Conservation (phyloP, 1,140 invertebrate species). For the Gonatopus flavifemur region DNA sequence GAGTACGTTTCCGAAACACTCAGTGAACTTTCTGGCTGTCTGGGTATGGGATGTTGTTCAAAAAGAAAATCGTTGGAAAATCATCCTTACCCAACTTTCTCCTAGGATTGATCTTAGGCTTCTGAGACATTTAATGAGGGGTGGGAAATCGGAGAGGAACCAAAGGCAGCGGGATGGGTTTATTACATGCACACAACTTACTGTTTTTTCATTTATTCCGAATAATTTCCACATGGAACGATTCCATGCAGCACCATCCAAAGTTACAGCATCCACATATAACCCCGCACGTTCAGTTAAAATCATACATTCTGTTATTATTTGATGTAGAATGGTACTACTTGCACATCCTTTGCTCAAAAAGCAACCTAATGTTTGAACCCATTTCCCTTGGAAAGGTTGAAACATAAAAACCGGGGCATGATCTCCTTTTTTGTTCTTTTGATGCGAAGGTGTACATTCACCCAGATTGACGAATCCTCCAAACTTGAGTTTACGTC, state of each 20-base stretch:
- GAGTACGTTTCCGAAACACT: too few species aligned
- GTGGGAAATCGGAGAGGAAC: conserved; percentile 16
- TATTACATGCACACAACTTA: conserved; percentile 1
- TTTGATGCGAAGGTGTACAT: conserved; percentile 15
- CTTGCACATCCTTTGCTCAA: conserved; percentile 23
- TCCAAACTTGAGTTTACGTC: too few species aligned
- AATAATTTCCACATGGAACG: conserved; percentile 17
- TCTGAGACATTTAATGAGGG: conserved; percentile 5
- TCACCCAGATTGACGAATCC: conserved; percentile 6
- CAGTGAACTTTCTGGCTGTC: not conserved
- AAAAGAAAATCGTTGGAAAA: not conserved
- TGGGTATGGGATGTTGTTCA: not conserved
- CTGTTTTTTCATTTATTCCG: conserved; percentile 6
- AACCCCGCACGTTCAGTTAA: conserved; percentile 15
- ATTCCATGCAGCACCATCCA: conserved; percentile 18
- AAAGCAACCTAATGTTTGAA: conserved; percentile 28
- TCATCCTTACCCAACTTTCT: not conserved
- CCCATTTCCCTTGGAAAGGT: conserved; percentile 24
- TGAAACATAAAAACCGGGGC: conserved; percentile 27
- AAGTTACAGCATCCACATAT: conserved; percentile 13
- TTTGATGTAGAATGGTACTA: conserved; percentile 21
- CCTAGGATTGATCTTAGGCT: conserved; percentile 2
- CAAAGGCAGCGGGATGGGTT: not conserved
- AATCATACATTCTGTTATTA: conserved; percentile 16
- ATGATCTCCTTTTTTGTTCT: conserved; percentile 23